phyloP scores from a whole-genome alignment of 2,888 invertebrate species.

The Eretmocerus hayati region DNA sequence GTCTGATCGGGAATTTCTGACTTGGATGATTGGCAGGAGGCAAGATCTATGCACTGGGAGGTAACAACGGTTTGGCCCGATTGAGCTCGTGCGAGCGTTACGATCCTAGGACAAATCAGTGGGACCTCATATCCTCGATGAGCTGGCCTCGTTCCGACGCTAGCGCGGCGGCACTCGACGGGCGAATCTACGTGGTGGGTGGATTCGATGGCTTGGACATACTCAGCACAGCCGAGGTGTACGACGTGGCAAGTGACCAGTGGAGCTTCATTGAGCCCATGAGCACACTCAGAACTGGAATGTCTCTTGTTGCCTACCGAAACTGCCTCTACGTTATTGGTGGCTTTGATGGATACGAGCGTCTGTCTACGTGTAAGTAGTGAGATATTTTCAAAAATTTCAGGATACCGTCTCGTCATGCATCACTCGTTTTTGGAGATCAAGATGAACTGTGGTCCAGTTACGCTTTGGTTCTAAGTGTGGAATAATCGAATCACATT shows the following conservation, averaged over 20 bases:
- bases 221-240: conserved; percentile 67
- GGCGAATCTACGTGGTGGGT: conserved; percentile 71
- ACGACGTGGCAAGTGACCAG: conserved; percentile 60
- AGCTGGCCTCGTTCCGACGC: conserved; percentile 70
- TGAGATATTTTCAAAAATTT: too few relatives aligned
- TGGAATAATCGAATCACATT: too few relatives aligned
- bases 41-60: conserved; percentile 75
- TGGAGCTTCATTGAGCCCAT: conserved; percentile 69
- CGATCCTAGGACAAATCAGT: conserved; percentile 67
- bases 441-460: too few relatives aligned
- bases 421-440: too few relatives aligned
- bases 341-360: conserved; percentile 68
- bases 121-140: conserved; percentile 74
- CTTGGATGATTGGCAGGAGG: conserved; percentile 48
- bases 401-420: too few relatives aligned
- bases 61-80: conserved; percentile 71
- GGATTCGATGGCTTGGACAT: conserved; percentile 77
- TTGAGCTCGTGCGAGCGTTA: conserved; percentile 74
- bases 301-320: conserved; percentile 62
- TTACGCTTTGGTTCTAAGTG: too few relatives aligned
- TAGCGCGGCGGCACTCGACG: conserved; percentile 62
- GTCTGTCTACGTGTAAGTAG: conserved; percentile 59
- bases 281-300: conserved; percentile 68
- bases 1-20: too few relatives aligned
- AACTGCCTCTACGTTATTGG: conserved; percentile 70